Percentiles rank a stretch among this genome's conserved stretches.
Evolutionary conservation across 2,113 vertebrate species (phyloP).

Genomic region (Danio rerio): GRCz12tu NC_133185.1:30557501-30558000

Average conservation of each 20-base stretch:
- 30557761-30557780: background rate
- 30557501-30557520: slow-evolving; percentile 28
- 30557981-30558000: too few species aligned
- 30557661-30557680: background rate
- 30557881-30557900: too few species aligned
- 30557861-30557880: too few species aligned
- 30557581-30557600: slow-evolving; percentile 33
- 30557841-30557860: too few species aligned
- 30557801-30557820: too few species aligned
- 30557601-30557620: background rate
- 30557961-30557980: too few species aligned
- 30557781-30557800: too few species aligned
- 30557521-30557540: slow-evolving; percentile 55
- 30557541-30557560: slow-evolving; percentile 44
- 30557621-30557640: slow-evolving; percentile 7
- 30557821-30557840: too few species aligned
- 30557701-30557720: background rate
- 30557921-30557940: too few species aligned
- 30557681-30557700: background rate
- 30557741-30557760: background rate
- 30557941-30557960: too few species aligned
- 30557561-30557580: slow-evolving; percentile 3
- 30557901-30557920: too few species aligned
- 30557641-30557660: background rate
- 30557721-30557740: background rate